phyloP scores from a whole-genome alignment of 2,888 invertebrate genomes.

The Melitaea athalia region DNA sequence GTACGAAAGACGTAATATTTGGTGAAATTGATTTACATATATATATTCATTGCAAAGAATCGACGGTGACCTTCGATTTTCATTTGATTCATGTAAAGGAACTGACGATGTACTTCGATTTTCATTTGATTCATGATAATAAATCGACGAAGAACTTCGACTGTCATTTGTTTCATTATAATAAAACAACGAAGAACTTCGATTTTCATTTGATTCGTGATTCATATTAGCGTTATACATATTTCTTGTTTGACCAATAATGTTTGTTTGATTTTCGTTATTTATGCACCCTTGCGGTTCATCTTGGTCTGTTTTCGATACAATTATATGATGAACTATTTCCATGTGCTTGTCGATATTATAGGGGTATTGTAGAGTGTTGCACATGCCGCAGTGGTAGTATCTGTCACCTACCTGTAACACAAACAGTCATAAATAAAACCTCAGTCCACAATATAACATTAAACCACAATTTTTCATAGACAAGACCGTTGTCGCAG shows the following conservation, averaged over 20 bases:
- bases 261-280: constrained; percentile 5
- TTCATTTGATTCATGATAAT: not conserved
- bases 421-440: not conserved
- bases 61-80: constrained; percentile 1
- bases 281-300: not conserved
- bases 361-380: constrained; percentile 42
- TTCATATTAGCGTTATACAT: not conserved
- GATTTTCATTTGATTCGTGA: not conserved
- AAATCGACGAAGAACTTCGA: too few species aligned
- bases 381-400: constrained; percentile 55
- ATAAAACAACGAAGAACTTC: too few species aligned
- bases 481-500: too few species aligned
- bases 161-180: not conserved
- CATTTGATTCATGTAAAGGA: not conserved
- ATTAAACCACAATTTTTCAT: too few species aligned
- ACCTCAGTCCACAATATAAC: too few species aligned
- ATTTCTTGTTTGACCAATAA: not conserved
- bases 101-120: not conserved
- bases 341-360: constrained; percentile 44
- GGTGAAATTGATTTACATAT: constrained; percentile 33
- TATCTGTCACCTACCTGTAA: constrained; percentile 47
- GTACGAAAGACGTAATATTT: constrained; percentile 28
- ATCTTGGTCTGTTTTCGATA: constrained; percentile 12
- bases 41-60: constrained; percentile 25
- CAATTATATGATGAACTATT: constrained; percentile 13